Evolutionary conservation across 1,140 invertebrate species (phyloP), one percentile per base, ranked within the genome.

Genomic region (Heterodera carotae): DNA sequence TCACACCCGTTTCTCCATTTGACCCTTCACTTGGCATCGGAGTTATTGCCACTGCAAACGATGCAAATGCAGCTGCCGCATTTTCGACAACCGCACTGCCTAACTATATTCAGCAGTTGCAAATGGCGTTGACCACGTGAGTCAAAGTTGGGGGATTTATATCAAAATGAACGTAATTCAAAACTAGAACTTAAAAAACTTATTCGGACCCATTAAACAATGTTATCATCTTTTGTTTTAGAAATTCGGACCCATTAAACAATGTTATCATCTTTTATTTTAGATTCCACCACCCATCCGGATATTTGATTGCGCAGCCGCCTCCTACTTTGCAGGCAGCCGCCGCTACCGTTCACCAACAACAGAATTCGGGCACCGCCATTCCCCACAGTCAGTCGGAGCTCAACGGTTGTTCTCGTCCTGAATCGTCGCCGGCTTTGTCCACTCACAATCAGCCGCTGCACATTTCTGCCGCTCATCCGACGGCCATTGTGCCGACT

Each of bases 1-100:
- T 85, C 62, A 72, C 80, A 8, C 56, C 80, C 27, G 62, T 87
- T 22, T 85, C 83, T 33, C 85, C 83, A 6, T 43, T 43, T 43
- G 39, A 43, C 2, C 39, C 39, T 6, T 43, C 39, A 12, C 39
- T 43, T 0, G 39, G 39, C 39, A 12, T 43, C 39, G n/a, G n/a
- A n/a, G n/a, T n/a, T n/a, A 43, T 43, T 43, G 39, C 39, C n/a
- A n/a, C n/a, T n/a, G n/a, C n/a, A n/a, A n/a, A n/a, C n/a, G n/a
- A n/a, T n/a, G n/a, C n/a, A n/a, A n/a, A n/a, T 43, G 6, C 39
- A 43, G 39, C 39, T 12, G 39, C 39, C 39, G 39, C 39, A 43
- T 12, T 8, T 43, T 12, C 39, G 6, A 8, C 39, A 12, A 12
- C 39, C 6, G 39, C 39, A 43, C 39, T 53, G 56, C 59, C 59